Conservation (phyloP, 1,140 invertebrate genomes). For the Octopus sinensis region DNA sequence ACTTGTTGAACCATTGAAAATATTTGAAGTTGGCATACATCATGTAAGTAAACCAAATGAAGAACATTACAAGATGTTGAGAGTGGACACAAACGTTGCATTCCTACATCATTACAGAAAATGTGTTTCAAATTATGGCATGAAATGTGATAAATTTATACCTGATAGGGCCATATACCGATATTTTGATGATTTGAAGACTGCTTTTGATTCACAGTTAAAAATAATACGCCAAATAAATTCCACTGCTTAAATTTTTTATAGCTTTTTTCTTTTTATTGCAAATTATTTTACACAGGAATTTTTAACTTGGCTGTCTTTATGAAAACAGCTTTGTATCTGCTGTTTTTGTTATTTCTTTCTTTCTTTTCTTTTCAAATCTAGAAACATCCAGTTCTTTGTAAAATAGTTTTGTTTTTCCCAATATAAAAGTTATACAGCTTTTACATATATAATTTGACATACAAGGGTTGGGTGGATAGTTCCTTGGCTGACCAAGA, state of each 20-base stretch:
- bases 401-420: too few species aligned
- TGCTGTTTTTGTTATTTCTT: neutral
- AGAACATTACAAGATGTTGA: conserved; percentile 32
- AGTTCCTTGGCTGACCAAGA: too few species aligned
- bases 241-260: conserved; percentile 9
- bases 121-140: conserved; percentile 47
- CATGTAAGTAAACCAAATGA: conserved; percentile 48
- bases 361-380: neutral
- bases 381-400: too few species aligned
- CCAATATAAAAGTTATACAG: too few species aligned
- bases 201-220: conserved; percentile 18
- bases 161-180: conserved; percentile 31
- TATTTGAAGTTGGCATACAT: conserved; percentile 56
- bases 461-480: too few species aligned
- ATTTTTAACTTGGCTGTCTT: too few species aligned
- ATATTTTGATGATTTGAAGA: conserved; percentile 24
- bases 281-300: too few species aligned
- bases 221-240: neutral
- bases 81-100: conserved; percentile 66
- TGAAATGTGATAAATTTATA: conserved; percentile 39
- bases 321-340: neutral
- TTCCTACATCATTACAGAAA: conserved; percentile 85
- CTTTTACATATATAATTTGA: too few species aligned
- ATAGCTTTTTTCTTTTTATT: neutral
- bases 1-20: conserved; percentile 41